Evolutionary conservation across 2,113 vertebrate genomes (phyloP).

Genomic region (Todiramphus chloris): DNA sequence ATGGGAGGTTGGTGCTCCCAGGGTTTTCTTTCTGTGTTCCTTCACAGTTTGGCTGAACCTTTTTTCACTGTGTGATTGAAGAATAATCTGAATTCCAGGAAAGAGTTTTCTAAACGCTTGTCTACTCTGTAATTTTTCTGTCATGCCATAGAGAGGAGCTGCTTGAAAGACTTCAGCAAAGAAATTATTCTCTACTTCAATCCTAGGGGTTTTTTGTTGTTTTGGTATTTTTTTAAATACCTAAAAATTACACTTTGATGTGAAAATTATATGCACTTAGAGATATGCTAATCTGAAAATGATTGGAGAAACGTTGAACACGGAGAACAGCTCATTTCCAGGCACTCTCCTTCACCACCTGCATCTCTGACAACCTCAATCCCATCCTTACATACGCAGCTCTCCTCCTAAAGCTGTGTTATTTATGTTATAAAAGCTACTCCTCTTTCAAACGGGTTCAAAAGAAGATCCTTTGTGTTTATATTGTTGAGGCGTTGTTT

Average conservation of each 20-base stretch:
- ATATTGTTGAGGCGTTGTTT: fast-evolving
- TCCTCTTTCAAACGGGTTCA: neutral
- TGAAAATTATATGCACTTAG: constrained; percentile 79
- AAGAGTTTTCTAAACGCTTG: constrained; percentile 57
- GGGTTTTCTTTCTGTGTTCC: neutral
- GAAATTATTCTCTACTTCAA: constrained; percentile 72
- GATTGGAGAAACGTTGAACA: constrained; percentile 52
- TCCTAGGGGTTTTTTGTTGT: constrained; percentile 6
- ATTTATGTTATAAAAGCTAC: neutral
- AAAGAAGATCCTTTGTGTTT: neutral
- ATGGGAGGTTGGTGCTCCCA: neutral
- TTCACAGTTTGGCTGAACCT: neutral
- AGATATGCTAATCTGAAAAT: constrained; percentile 75
- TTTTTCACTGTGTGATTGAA: neutral
- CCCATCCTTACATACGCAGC: neutral
- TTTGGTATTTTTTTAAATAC: neutral
- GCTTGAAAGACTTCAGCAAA: constrained; percentile 69
- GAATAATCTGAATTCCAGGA: constrained; percentile 62
- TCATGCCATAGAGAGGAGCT: constrained; percentile 67
- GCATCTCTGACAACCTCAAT: neutral
- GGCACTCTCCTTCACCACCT: constrained; percentile 23
- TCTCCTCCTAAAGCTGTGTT: neutral
- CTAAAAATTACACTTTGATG: constrained; percentile 74
- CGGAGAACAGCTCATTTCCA: constrained; percentile 33
- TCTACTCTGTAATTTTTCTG: constrained; percentile 77